A percentile compares a stretch with the other conserved stretches of the same genome.
phyloP scores from a whole-genome alignment of 2,888 invertebrate species.

The Automeris io region DNA sequence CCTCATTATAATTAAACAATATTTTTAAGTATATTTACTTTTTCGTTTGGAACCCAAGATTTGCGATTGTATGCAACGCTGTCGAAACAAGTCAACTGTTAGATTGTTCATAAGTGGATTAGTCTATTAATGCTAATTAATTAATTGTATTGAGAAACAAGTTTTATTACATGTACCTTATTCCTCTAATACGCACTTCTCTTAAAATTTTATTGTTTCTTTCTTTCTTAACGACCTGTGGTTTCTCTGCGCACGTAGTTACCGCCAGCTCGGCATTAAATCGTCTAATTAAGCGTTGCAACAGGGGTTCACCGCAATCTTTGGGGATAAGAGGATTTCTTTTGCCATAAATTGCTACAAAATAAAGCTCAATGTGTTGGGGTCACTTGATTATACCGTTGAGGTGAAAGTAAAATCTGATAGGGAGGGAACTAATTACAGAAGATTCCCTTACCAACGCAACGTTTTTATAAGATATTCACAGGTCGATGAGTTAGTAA shows the following conservation, averaged over 20 bases:
- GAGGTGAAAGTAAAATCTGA: conserved; percentile 4
- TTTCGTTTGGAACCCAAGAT: too few relatives aligned
- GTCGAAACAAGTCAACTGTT: too few relatives aligned
- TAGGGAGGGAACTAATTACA: conserved; percentile 6
- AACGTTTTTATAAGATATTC: too few relatives aligned
- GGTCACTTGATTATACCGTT: conserved; percentile 8
- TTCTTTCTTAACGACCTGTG: not conserved
- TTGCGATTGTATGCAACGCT: too few relatives aligned
- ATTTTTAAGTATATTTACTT: too few relatives aligned
- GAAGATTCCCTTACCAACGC: not conserved
- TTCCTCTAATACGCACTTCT: not conserved
- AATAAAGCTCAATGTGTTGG: conserved; percentile 7
- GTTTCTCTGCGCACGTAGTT: not conserved
- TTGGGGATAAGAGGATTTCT: conserved; percentile 7
- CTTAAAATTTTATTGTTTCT: not conserved
- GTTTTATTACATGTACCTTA: too few relatives aligned
- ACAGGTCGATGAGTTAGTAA: too few relatives aligned
- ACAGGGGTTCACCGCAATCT: not conserved
- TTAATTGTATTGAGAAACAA: too few relatives aligned
- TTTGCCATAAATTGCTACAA: conserved; percentile 7
- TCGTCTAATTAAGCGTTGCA: conserved; percentile 6
- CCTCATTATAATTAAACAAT: too few relatives aligned
- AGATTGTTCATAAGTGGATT: too few relatives aligned
- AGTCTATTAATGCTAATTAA: too few relatives aligned
- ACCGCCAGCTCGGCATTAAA: conserved; percentile 5